phyloP scores from a whole-genome alignment of 2,888 invertebrate genomes.

The Scaptomyza parva region DNA sequence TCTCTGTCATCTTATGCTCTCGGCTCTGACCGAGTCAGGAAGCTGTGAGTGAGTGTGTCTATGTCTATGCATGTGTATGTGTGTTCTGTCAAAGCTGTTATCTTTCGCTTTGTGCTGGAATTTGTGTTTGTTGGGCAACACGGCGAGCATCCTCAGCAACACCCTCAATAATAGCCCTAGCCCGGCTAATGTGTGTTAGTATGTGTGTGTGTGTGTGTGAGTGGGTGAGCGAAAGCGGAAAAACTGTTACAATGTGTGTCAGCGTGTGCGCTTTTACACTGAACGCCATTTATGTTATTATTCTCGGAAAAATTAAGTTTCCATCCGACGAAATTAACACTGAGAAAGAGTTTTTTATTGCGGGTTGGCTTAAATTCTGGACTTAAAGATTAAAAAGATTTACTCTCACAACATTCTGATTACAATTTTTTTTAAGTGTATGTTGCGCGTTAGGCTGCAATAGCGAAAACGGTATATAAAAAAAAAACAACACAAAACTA shows the following conservation, averaged over 20 bases:
- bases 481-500: slow-evolving; percentile 49
- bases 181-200: slow-evolving; percentile 43
- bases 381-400: too few species aligned
- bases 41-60: slow-evolving; percentile 30
- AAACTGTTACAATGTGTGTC: slow-evolving; percentile 54
- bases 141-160: slow-evolving; percentile 75
- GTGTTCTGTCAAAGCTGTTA: slow-evolving; percentile 61
- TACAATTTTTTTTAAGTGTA: slow-evolving; percentile 21
- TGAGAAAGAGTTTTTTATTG: too few species aligned
- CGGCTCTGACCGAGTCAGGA: slow-evolving; percentile 35
- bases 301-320: not conserved
- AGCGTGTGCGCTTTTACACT: slow-evolving; percentile 41
- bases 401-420: too few species aligned
- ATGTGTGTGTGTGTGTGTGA: slow-evolving; percentile 16
- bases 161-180: slow-evolving; percentile 68
- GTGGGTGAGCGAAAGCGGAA: slow-evolving; percentile 54
- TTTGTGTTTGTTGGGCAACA: slow-evolving; percentile 78
- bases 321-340: too few species aligned
- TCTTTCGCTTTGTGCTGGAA: slow-evolving; percentile 73
- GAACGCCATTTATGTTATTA: slow-evolving; percentile 1
- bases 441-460: slow-evolving; percentile 32
- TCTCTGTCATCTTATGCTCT: not conserved
- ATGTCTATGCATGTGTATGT: slow-evolving; percentile 3
- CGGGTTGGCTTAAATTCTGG: too few species aligned
- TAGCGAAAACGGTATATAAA: slow-evolving; percentile 25